A percentile compares a stretch with the other conserved stretches of the same genome.
Conservation (phyloP, 2,113 vertebrate genomes). For the Neotoma lepida region DNA sequence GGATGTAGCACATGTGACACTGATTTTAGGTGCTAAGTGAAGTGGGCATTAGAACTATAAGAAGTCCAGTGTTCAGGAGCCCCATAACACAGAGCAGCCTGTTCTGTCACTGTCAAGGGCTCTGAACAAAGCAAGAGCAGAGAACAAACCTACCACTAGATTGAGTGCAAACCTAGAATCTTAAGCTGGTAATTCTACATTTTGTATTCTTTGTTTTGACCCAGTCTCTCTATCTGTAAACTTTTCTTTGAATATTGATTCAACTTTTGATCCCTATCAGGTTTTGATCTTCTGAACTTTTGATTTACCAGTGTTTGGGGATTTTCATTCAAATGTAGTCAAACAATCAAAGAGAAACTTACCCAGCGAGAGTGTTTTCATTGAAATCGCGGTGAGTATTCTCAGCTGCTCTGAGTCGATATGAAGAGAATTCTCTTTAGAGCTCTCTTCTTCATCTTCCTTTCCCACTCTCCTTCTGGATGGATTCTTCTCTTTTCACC, state of each 20-base stretch:
- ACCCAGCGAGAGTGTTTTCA: neutral
- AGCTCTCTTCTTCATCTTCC: neutral
- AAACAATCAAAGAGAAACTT: neutral
- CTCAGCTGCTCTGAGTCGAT: neutral
- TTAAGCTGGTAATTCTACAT: neutral
- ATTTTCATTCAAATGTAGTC: constrained; percentile 26
- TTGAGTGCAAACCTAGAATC: neutral
- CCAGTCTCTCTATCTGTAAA: neutral
- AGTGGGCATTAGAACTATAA: neutral
- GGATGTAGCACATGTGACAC: neutral
- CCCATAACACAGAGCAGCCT: neutral
- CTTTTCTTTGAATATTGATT: neutral
- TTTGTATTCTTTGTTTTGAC: neutral
- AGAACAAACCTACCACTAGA: neutral
- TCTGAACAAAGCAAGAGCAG: neutral
- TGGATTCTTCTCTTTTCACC: neutral
- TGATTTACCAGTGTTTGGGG: neutral
- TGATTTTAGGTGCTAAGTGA: neutral
- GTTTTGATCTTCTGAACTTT: constrained; percentile 7
- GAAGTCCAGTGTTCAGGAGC: neutral
- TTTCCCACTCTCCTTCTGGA: neutral
- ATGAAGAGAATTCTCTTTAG: neutral
- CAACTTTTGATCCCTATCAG: neutral
- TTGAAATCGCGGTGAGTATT: neutral
- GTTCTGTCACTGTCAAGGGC: rapidly evolving